Conservation (phyloP, 2,888 invertebrate species). For the Agrotis exclamationis region DNA sequence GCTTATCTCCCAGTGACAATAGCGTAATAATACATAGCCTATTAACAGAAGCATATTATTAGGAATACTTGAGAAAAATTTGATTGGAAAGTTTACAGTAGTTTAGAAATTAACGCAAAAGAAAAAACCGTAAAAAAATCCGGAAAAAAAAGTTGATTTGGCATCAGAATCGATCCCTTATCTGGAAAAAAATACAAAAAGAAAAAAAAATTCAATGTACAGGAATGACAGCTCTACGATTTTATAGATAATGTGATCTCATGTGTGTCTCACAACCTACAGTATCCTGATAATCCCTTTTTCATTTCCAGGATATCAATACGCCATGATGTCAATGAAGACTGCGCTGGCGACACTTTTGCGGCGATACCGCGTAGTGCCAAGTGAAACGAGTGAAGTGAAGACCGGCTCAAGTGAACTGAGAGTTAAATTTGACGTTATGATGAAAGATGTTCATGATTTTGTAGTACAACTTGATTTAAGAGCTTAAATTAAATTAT, state of each 20-base stretch:
- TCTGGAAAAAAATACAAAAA: too few species aligned
- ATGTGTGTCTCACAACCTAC: neutral
- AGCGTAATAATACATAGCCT: too few species aligned
- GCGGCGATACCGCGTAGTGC: constrained; percentile 68
- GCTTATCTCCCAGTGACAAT: too few species aligned
- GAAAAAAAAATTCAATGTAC: too few species aligned
- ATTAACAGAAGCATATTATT: too few species aligned
- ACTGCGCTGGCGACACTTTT: constrained; percentile 76
- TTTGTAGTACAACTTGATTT: constrained; percentile 31
- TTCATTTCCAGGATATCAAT: constrained; percentile 73
- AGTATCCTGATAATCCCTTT: neutral
- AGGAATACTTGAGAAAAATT: too few species aligned
- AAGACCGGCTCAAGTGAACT: constrained; percentile 37
- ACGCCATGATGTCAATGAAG: constrained; percentile 84
- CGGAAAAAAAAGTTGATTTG: too few species aligned
- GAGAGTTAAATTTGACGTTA: constrained; percentile 64
- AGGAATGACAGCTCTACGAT: too few species aligned
- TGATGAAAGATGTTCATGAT: constrained; percentile 67
- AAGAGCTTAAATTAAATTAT: constrained; percentile 10
- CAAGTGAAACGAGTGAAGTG: constrained; percentile 12
- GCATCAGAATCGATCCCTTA: too few species aligned
- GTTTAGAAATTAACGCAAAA: too few species aligned
- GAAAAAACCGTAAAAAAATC: too few species aligned
- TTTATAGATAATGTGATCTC: neutral
- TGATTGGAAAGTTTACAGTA: too few species aligned